Evolutionary conservation across 2,888 invertebrate genomes (phyloP), one percentile per base, ranked within the genome.

Genomic region (Scaptomyza polygonia): DNA sequence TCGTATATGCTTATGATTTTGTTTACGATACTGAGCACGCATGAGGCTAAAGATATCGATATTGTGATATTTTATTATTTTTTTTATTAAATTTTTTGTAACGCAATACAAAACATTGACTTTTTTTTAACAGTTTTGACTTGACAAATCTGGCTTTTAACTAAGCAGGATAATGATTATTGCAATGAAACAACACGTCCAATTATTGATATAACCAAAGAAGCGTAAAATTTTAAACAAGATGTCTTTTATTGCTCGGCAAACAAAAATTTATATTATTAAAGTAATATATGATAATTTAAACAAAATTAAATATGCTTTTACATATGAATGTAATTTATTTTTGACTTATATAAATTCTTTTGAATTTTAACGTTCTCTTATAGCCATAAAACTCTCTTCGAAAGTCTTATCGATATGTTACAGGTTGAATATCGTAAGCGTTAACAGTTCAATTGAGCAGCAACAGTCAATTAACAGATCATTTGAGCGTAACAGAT

Each of bases 381-480:
- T 25, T 11, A 14, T 25, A 11, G 11, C 9, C 2, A 25, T 14
- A 7, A 36, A 14, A n/a, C 9, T 5, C 14, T 5, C 2, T 5
- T 30, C 21, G 30, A 21, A 16, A 5, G 14, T 30, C 7, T 5
- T 16, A 36, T 54, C 54, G 54, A 34, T 27, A 34, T 1, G 9
- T 14, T 0, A 3, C 6, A 9, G 9, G 5, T 25, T 34, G 9
- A 54, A 54, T 45, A 54, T 54, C 54, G 54, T 27, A 54, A 34
- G 8, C 4, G 34, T 54, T 9, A 25, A 12, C 12, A 12, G 32
- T 16, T 45, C 45, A 45, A 34, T 27, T 45, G 45, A 54, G 45
- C 34, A n/a, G 8, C 6, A 54, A 54, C 27, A 54, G 25, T 6
- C 5, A 36, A 11, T 27, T 54, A 27, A 54, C 16, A 47, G 45